Evolutionary conservation across 2,113 vertebrate species (phyloP).

Genomic region (Bubalus kerabau): DNA sequence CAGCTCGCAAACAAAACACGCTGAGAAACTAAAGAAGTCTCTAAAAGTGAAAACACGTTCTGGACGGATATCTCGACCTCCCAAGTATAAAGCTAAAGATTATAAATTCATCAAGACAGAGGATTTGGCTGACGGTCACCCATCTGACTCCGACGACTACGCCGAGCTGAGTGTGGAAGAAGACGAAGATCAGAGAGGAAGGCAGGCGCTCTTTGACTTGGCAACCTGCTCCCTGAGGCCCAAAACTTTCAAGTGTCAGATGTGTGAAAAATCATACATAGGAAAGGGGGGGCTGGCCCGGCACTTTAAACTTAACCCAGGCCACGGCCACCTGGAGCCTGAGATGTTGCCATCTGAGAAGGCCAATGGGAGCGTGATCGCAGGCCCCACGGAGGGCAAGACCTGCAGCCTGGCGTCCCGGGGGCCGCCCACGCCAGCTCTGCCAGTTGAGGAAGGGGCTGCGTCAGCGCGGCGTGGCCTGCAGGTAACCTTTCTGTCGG

Average conservation of each 20-base stretch:
- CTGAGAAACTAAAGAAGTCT: slow-evolving; percentile 84
- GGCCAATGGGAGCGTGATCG: slow-evolving; percentile 3
- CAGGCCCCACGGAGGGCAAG: neutral
- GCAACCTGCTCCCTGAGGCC: slow-evolving; percentile 84
- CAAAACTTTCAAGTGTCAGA: slow-evolving; percentile 87
- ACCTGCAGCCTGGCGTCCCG: fast-evolving
- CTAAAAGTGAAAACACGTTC: slow-evolving; percentile 92
- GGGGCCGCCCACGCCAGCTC: neutral
- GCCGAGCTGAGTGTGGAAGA: slow-evolving; percentile 94
- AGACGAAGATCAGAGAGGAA: slow-evolving; percentile 82
- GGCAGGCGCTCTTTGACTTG: slow-evolving; percentile 55
- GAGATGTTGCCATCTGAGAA: slow-evolving; percentile 48
- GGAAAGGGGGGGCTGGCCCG: slow-evolving; percentile 93
- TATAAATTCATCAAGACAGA: slow-evolving; percentile 98
- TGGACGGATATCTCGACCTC: slow-evolving; percentile 93
- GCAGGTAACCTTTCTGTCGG: slow-evolving; percentile 71
- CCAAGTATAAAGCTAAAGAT: slow-evolving; percentile 95
- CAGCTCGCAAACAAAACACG: slow-evolving; percentile 68
- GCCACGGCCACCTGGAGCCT: slow-evolving; percentile 81
- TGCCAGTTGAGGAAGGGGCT: slow-evolving; percentile 26
- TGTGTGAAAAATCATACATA: slow-evolving; percentile 94
- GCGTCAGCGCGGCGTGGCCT: neutral
- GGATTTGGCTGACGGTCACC: slow-evolving; percentile 91
- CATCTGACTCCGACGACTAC: slow-evolving; percentile 97
- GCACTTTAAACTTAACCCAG: slow-evolving; percentile 92